Evolutionary conservation across 2,797 vertebrate species (phyloP), one percentile per base, ranked within the genome.

Genomic region (Neostethus bicornis): DNA sequence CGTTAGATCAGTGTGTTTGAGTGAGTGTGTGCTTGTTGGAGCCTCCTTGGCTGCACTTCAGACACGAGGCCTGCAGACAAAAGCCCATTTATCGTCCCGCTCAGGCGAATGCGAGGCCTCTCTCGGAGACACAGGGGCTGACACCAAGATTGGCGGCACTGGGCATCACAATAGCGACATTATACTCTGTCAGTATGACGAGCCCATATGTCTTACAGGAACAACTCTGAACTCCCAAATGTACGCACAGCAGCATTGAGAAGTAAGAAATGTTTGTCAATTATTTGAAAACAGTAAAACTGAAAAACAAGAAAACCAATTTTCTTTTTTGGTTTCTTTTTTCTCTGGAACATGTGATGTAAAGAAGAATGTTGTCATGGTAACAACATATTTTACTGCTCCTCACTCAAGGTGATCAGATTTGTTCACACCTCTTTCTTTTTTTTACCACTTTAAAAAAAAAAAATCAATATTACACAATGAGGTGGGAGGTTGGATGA

Each of bases 51-150:
- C 73, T 75, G 80, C 77, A 81, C 77, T 80, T 81, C 74, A 83
- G 78, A 82, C 79, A 75, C 67, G 59, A 78, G 81, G 66, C 77
- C 31, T 10, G 13, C 72, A 72, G 59, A 89, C 85, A 88, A 89
- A 86, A 73, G 41, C 13, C 60, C 55, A 79, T 87, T 89, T 80
- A 86, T 79, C 13, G 38, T 44, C 38, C 56, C 66, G 60, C 81
- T 82, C 66, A 74, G 74, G 39, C 46, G 2, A 34, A 54, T 1
- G 41, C 23, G 4, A 64, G 66, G 68, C 69, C 72, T 66, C 57
- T 67, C 66, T 58, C 11, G 21, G 85, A 86, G 86, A 86, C 84
- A 60, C 61, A 20, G 73, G 68, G 83, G 66, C 85, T 64, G 83
- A 82, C 62, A 73, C 72, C 39, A 75, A 75, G 72, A 65, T 60